phyloP scores from a whole-genome alignment of 2,113 vertebrate species.

The Piaya cayana region DNA sequence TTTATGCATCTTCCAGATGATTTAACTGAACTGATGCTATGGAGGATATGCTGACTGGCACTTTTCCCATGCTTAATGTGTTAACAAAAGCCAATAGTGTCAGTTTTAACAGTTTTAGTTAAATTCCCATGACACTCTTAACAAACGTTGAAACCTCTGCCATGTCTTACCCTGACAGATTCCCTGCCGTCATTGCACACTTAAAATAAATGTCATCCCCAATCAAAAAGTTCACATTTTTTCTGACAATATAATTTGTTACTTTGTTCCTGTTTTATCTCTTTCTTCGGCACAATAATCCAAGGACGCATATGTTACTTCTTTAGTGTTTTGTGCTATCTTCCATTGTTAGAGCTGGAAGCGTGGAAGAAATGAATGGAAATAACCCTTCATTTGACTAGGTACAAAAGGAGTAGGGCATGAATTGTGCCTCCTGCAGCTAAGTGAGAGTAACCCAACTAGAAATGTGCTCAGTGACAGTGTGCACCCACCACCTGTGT shows the following conservation, averaged over 20 bases:
- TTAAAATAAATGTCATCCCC: constrained; percentile 87
- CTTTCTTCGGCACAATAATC: constrained; percentile 57
- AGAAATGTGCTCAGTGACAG: neutral
- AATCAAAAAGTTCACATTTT: constrained; percentile 86
- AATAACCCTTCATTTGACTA: neutral
- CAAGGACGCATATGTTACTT: constrained; percentile 18
- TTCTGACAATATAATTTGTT: constrained; percentile 86
- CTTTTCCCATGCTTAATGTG: constrained; percentile 90
- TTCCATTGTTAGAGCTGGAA: constrained; percentile 35
- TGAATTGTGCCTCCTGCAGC: neutral
- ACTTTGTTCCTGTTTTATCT: constrained; percentile 80
- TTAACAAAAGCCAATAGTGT: constrained; percentile 93
- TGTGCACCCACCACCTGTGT: accelerated
- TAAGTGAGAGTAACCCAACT: neutral
- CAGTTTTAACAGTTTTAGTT: constrained; percentile 90
- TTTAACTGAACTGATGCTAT: constrained; percentile 81
- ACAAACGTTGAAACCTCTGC: constrained; percentile 86
- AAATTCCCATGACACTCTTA: constrained; percentile 88
- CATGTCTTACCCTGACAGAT: constrained; percentile 89
- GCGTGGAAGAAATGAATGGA: neutral
- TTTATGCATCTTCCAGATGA: constrained; percentile 83
- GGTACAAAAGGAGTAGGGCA: neutral
- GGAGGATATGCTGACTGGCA: constrained; percentile 91
- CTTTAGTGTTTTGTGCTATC: constrained; percentile 36
- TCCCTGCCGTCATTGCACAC: constrained; percentile 83